These are phyloP conservation scores for Saccopteryx leptura DNA, from an alignment of 2,113 vertebrate species.

Conservation along the genomic window DNA sequence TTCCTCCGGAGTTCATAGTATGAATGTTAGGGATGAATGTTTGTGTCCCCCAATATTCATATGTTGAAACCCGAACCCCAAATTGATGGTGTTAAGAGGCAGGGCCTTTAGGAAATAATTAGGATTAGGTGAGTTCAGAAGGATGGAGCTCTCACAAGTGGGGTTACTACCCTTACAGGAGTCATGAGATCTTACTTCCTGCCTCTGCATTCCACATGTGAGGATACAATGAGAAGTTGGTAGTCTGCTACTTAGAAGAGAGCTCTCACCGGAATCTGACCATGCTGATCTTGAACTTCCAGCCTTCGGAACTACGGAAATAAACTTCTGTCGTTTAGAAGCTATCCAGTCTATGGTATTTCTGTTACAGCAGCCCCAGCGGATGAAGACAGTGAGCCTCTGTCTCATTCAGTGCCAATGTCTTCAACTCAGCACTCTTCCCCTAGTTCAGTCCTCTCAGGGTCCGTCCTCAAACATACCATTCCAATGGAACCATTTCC, in stretches of 20 bases:
- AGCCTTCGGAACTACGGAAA: neutral
- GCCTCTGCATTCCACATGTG: neutral
- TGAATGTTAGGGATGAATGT: neutral
- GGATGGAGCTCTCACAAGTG: neutral
- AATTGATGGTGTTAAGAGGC: neutral
- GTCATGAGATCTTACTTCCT: neutral
- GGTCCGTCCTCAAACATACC: neutral
- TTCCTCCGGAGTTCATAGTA: neutral
- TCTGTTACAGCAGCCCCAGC: neutral
- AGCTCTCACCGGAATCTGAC: neutral
- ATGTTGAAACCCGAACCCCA: neutral
- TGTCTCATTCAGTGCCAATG: neutral
- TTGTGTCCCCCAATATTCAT: neutral
- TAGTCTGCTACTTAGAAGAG: neutral
- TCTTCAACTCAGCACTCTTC: neutral
- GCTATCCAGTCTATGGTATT: neutral
- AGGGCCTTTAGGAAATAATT: neutral
- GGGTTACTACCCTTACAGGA: neutral
- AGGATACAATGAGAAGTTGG: neutral
- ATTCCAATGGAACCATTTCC: neutral
- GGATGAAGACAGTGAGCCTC: neutral
- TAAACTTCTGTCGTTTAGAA: neutral
- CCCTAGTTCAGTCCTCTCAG: neutral
- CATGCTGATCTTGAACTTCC: neutral
- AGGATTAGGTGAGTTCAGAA: neutral